Base-by-base conservation (phyloP, 2,113 vertebrate genomes). In the Myrmecobius fasciatus region DNA sequence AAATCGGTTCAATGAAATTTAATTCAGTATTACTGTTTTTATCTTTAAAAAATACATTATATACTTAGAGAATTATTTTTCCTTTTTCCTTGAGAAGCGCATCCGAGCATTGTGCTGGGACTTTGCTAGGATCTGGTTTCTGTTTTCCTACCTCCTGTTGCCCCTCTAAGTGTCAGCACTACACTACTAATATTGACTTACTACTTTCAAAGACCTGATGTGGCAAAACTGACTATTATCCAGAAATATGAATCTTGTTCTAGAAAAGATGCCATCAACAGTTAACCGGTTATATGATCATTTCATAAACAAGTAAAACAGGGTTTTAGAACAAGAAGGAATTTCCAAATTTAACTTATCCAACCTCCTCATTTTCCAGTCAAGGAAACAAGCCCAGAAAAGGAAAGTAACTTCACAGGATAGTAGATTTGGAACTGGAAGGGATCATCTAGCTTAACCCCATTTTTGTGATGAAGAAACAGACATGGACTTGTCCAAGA, bases 1-100 rank as follows among this genome's bases (percentile, higher is more conserved):
- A 90, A 94, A 93, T 52, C 47, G 91, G 52, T 90, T 67, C 43
- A 92, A 89, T 31, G 93, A 47, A 48, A 51, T 8, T 26, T 31
- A 89, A 89, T 91, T 97, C 53, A 53, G 75, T 53, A 7, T 94
- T 17, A n/a, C 47, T 91, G 49, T 83, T 92, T 0, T 60, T 1
- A 51, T 91, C 75, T 88, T 96, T 94, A 53, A 67, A 36, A 75
- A 75, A 17, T 2, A 67, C 20, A 60, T 93, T 96, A 95, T 24
- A 60, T 90, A 94, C 95, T 96, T 60, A 97, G 91, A 90, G 75
- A 93, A 89, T 46, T 90, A 91, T 51, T 95, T 14, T 43, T 53
- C 9, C 20, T 94, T 92, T 91, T 49, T 28, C 17, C 92, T 92
- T 95, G n/a, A 56, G 11, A 75, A 95, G 88, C 91, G 47, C 26